Evolutionary conservation across 1,140 invertebrate genomes (phyloP), one percentile per base, ranked within the genome.

Genomic region (Neocloeon triangulifer): DNA sequence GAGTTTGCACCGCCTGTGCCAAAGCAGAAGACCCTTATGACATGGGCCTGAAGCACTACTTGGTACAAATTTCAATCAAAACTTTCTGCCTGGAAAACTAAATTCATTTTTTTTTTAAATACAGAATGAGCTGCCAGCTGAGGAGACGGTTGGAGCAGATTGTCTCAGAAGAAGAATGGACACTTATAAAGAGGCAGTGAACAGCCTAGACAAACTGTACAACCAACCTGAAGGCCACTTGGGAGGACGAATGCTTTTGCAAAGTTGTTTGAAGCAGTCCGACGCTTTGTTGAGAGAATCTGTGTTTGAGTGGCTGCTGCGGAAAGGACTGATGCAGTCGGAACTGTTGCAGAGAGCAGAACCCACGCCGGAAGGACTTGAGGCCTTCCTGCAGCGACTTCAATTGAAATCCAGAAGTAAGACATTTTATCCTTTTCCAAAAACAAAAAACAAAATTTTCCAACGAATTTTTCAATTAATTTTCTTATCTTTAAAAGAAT

Each of bases 241-340:
- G n/a, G n/a, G n/a, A 23, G 39, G 3, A 36, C 41, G 34, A 40
- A 41, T 19, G 41, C 38, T 40, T 42, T 46, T 35, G 39, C 42
- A 2, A 49, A 37, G n/a, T n/a, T n/a, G n/a, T 3, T 44, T 70
- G 2, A 51, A 59, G 28, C 53, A 57, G 2, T 53, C 73, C 8
- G 92, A 96, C 56, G 82, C 94, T 49, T 56, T 88, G 7, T 63
- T 91, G 28, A 89, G 97, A 49, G 71, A 84, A 0, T 68, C 77
- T 0, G 57, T 97, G 1, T 97, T 95, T 48, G 76, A 86, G 40
- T 98, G 92, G 91, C 64, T 98, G 48, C 66, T 92, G 20, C 66
- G 70, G 12, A 71, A 74, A 43, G 65, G 73, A 40, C 57, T 79
- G 43, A n/a, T n/a, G n/a, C 61, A 67, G 30, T 69, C 73, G 36